Conservation (phyloP, 2,113 vertebrate genomes). For the Dasyornis broadbenti region DNA sequence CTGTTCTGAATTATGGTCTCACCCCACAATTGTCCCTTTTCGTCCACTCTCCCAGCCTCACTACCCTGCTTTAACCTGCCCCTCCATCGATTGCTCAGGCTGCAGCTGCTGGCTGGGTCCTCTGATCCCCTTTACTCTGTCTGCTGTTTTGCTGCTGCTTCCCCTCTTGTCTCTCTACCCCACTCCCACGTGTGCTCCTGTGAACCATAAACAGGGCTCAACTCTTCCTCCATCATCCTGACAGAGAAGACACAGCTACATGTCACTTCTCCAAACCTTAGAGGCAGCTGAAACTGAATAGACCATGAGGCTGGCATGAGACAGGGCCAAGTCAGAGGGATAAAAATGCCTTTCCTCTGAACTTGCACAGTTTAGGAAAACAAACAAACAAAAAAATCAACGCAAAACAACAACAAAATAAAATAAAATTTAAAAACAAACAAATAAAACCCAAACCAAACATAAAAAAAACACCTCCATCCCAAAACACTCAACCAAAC, state of each 20-base stretch:
- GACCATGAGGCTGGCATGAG: neutral
- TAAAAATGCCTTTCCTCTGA: neutral
- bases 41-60: too few species aligned
- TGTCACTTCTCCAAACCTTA: neutral
- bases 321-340: neutral
- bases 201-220: neutral
- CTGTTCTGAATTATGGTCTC: too few species aligned
- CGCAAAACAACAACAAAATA: neutral
- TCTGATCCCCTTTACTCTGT: too few species aligned
- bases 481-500: neutral
- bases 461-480: neutral
- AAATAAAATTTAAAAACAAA: too few species aligned
- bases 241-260: neutral
- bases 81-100: too few species aligned
- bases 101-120: too few species aligned
- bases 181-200: too few species aligned
- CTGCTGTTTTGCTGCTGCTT: too few species aligned
- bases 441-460: neutral
- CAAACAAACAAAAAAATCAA: neutral
- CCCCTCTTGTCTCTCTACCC: too few species aligned
- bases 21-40: too few species aligned
- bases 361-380: neutral
- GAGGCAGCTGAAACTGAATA: neutral
- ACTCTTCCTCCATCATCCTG: accelerated
- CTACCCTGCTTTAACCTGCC: too few species aligned